A percentile compares a stretch with the other conserved stretches of the same genome.
phyloP scores from a whole-genome alignment of 2,113 vertebrate genomes.

The Seriola aureovittata region DNA sequence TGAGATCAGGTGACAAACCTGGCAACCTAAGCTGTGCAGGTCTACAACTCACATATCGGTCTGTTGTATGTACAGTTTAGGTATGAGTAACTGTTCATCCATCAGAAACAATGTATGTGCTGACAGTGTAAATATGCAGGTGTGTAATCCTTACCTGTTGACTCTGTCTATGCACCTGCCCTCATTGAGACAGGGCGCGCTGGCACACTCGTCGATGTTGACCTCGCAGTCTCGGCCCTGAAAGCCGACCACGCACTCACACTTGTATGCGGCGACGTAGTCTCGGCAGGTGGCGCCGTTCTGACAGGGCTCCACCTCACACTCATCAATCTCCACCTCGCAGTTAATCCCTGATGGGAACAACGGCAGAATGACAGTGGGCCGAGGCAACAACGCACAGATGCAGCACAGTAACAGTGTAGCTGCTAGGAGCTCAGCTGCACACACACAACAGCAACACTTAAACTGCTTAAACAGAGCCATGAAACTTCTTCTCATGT shows the following conservation, averaged over 20 bases:
- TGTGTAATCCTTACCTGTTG: constrained; percentile 86
- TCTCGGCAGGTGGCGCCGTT: constrained; percentile 91
- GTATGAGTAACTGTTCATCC: neutral
- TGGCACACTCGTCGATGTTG: constrained; percentile 91
- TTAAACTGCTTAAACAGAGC: constrained; percentile 25
- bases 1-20: no score
- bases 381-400: constrained; percentile 28
- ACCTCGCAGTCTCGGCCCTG: constrained; percentile 88
- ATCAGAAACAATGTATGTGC: neutral
- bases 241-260: constrained; percentile 89
- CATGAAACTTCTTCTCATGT: neutral
- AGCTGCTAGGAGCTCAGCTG: constrained; percentile 14
- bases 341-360: constrained; percentile 90
- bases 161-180: constrained; percentile 88
- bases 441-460: neutral
- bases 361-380: constrained; percentile 10
- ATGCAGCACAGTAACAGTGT: constrained; percentile 15
- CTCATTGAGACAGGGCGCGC: constrained; percentile 87
- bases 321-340: constrained; percentile 93
- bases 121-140: neutral
- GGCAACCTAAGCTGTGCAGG: no score
- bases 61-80: no score
- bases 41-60: neutral
- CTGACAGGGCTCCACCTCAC: constrained; percentile 89
- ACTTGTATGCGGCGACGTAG: constrained; percentile 88